A percentile compares a stretch with the other conserved stretches of the same genome.
phyloP scores from a whole-genome alignment of 1,140 invertebrate genomes.

The Patella vulgata region DNA sequence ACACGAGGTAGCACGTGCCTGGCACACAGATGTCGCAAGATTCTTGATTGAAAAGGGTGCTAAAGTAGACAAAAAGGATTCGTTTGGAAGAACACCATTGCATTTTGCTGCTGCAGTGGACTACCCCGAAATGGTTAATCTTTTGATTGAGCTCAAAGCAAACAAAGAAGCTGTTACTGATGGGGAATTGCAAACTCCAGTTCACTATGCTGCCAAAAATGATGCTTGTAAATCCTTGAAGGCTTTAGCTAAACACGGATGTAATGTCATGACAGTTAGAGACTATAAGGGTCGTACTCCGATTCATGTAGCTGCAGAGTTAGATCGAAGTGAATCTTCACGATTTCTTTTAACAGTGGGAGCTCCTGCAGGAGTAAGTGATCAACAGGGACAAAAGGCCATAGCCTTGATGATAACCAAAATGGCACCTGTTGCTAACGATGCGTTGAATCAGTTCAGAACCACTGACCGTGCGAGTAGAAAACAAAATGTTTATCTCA shows the following conservation, averaged over 20 bases:
- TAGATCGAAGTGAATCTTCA: constrained; percentile 64
- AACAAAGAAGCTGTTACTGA: constrained; percentile 49
- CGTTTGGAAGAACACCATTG: constrained; percentile 57
- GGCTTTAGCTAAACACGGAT: constrained; percentile 49
- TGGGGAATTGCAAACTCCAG: constrained; percentile 58
- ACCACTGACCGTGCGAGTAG: constrained; percentile 58
- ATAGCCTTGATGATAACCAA: constrained; percentile 64
- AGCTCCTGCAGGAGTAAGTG: constrained; percentile 47
- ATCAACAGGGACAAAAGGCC: constrained; percentile 49
- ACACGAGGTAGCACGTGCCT: constrained; percentile 60
- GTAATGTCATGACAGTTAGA: constrained; percentile 45
- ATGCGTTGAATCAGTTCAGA: constrained; percentile 58
- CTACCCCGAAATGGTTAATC: constrained; percentile 56
- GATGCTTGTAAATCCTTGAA: constrained; percentile 57
- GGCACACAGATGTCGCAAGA: constrained; percentile 58
- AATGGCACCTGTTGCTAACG: constrained; percentile 61
- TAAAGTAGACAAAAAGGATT: constrained; percentile 53
- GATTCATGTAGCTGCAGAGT: constrained; percentile 58
- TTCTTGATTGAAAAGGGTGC: constrained; percentile 56
- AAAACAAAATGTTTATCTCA: constrained; percentile 58
- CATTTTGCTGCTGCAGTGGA: constrained; percentile 64
- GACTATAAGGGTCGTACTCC: constrained; percentile 63
- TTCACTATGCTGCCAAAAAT: constrained; percentile 63
- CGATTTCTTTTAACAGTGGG: constrained; percentile 51
- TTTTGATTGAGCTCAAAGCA: constrained; percentile 56